Base-by-base conservation (phyloP, 1,140 invertebrate genomes). In the Anadara kagoshimensis region DNA sequence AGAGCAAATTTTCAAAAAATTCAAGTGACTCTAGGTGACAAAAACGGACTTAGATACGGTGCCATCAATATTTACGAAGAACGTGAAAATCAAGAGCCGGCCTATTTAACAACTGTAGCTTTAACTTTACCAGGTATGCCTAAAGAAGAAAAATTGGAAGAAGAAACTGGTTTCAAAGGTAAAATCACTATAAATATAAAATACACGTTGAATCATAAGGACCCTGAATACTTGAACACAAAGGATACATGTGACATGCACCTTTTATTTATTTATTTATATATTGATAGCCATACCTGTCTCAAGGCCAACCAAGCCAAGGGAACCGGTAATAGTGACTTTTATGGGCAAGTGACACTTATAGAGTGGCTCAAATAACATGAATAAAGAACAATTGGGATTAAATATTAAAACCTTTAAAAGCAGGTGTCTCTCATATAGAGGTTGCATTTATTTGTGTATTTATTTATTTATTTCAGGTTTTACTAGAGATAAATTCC, bases 401-500 rank as follows among this genome's bases (percentile, higher is more conserved):
- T 36, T 12, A 26, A 24, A 22, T 58, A 47, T 24, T 26, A 36
- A 5, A 5, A 12, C 12, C 7, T 65, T 24, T 1, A 18, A 0
- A 11, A 7, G 5, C 18, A 11, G 47, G 29, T 2, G 16, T 65
- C 10, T 18, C 12, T 20, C 8, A 24, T 16, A 49, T 18, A 5
- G 5, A 12, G 11, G 49, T 18, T 12, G 12, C 10, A 16, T n/a
- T 36, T 8, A 16, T 12, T 61, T 36, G 18, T 24, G 5, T 64
- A 24, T 1, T 59, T 12, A 20, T 11, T 51, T 62, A n/a, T 26
- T 29, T n/a, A 1, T 51, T 24, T 0, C 22, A 75, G 73, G 73
- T 36, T 76, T 76, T 43, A 76, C 73, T 22, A 45, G 22, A 47
- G 69, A 76, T 16, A 76, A 49, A 29, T 54, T 70, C 10, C 22